Percentiles rank a stretch among this genome's conserved stretches.
Evolutionary conservation across 2,797 vertebrate species (phyloP).

Genomic region (Gymnothorax reevesii): DNA sequence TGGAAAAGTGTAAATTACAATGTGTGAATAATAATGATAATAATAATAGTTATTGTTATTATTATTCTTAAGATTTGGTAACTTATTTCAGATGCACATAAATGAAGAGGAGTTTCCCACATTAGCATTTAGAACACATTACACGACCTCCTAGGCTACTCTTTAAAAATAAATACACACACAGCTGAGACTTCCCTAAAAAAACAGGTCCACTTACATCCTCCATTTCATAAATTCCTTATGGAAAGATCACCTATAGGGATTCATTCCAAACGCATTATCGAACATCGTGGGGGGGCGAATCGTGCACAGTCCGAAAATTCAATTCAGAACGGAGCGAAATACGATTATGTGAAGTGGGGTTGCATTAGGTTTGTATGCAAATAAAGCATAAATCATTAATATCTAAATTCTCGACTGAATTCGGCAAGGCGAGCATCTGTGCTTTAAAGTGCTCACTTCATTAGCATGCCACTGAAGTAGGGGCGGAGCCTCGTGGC

Average conservation of each 20-base stretch:
- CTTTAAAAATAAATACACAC: constrained; percentile 24
- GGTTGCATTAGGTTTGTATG: constrained; percentile 80
- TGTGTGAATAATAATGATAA: no score
- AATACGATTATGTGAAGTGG: constrained; percentile 80
- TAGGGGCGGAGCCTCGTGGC: constrained; percentile 32
- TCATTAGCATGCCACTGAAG: constrained; percentile 64
- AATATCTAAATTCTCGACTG: constrained; percentile 72
- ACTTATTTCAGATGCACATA: not conserved
- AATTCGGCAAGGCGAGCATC: constrained; percentile 60
- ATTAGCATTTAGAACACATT: constrained; percentile 9
- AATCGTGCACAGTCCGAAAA: constrained; percentile 62
- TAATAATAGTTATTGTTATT: no score
- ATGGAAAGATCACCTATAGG: constrained; percentile 48
- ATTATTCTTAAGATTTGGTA: not conserved
- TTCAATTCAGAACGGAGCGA: constrained; percentile 71
- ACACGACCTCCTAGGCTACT: not conserved
- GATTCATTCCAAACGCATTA: constrained; percentile 54
- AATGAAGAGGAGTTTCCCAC: not conserved
- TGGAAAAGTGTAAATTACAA: no score
- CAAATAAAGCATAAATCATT: constrained; percentile 79
- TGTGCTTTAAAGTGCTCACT: constrained; percentile 62
- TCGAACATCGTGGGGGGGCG: constrained; percentile 44
- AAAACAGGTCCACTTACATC: constrained; percentile 53
- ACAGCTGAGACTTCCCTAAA: constrained; percentile 52
- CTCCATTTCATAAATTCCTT: constrained; percentile 50